Evolutionary conservation across 35 echinoderm and acorn worm genomes (phyloP).

Genomic region (Stichopus chloronotus): DNA sequence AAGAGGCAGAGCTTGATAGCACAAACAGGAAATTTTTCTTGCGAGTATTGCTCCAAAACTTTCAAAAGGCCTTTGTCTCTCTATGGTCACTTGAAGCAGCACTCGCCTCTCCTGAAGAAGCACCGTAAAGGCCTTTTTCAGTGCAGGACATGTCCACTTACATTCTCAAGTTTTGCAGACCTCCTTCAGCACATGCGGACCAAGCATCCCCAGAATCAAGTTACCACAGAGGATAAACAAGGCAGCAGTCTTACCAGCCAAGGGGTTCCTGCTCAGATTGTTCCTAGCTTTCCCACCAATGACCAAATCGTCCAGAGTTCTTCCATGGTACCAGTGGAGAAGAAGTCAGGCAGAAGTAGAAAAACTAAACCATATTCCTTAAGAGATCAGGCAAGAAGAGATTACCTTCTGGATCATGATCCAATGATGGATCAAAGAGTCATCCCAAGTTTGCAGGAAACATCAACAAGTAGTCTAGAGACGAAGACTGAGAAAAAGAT

Average conservation of each 20-base stretch:
- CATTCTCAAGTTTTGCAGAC: conserved; percentile 2
- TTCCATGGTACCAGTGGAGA: background rate
- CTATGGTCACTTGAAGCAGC: conserved; percentile 57
- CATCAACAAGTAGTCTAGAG: background rate
- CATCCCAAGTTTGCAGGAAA: background rate
- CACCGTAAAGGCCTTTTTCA: conserved; percentile 36
- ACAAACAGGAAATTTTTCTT: conserved; percentile 51
- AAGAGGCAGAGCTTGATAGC: conserved; percentile 49
- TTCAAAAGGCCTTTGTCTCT: conserved; percentile 55
- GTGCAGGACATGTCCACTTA: conserved; percentile 31
- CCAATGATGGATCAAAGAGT: conserved; percentile 31
- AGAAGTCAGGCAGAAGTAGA: conserved; percentile 17
- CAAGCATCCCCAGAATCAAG: background rate
- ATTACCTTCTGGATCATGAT: conserved; percentile 50
- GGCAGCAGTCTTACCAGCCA: background rate
- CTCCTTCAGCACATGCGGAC: conserved; percentile 24
- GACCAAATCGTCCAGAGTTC: too few species aligned
- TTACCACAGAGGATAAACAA: background rate
- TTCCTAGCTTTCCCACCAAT: background rate
- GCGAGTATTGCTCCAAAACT: conserved; percentile 41
- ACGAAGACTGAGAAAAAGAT: background rate
- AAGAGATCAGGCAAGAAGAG: conserved; percentile 45
- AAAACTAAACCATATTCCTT: conserved; percentile 38
- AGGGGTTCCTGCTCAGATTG: background rate
- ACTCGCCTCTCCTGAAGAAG: conserved; percentile 48